A percentile compares a stretch with the other conserved stretches of the same genome.
Evolutionary conservation across 2,888 invertebrate species (phyloP).

Genomic region (Noctua comes): DNA sequence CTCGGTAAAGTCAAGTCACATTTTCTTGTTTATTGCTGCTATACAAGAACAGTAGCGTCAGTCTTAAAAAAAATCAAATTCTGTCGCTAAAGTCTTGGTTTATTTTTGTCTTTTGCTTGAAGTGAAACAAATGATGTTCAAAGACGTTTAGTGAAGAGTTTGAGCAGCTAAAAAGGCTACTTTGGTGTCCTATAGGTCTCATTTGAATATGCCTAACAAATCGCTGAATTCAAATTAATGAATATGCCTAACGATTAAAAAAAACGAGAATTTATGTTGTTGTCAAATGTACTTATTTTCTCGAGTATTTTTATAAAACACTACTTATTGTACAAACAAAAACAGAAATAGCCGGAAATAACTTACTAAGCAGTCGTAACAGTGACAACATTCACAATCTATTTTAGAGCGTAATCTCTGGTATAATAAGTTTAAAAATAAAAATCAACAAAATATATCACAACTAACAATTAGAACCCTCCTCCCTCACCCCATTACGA

Average conservation of each 20-base stretch:
- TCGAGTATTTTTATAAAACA: neutral
- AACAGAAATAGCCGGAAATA: neutral
- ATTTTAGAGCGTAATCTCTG: neutral
- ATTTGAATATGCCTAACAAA: no score
- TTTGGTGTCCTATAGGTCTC: neutral
- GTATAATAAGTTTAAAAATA: neutral
- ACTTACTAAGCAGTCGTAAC: neutral
- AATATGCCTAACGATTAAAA: no score
- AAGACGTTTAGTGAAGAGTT: neutral
- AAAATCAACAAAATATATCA: neutral
- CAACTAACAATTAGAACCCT: slow-evolving; percentile 7
- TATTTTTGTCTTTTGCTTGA: no score
- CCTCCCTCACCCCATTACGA: slow-evolving; percentile 5
- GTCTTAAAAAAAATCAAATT: no score
- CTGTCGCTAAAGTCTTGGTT: no score
- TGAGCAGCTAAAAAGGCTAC: neutral
- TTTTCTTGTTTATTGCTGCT: neutral
- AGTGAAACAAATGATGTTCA: no score
- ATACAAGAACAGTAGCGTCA: neutral
- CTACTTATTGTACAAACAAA: neutral
- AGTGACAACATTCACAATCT: neutral
- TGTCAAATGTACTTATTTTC: neutral
- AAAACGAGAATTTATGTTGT: neutral
- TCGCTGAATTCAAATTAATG: no score
- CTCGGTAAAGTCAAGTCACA: neutral